Evolutionary conservation across 2,797 vertebrate species (phyloP), one percentile per base, ranked within the genome.

Genomic region (Scarus forsteni): DNA sequence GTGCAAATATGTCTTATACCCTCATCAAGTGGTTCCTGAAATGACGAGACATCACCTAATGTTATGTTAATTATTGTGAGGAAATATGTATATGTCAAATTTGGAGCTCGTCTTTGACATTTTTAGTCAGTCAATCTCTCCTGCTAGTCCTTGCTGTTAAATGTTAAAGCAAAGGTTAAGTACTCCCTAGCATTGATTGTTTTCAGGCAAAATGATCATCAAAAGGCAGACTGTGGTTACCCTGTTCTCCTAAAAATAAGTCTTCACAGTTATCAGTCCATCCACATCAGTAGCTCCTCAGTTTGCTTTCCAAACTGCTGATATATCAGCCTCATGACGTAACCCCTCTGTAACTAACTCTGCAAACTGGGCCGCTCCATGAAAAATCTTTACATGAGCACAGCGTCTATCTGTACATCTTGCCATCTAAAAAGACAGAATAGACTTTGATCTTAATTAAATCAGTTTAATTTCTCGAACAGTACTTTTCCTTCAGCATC

Each of bases 271-370:
- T 63, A 77, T 85, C 60, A 35, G 2, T 77, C 57, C 50, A 57
- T 80, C 65, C 35, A 42, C 45, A 69, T 77, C 67, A 48, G 68
- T 51, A 51, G 66, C 60, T 66, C 64, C 59, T 69, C 74, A 49
- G 36, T 50, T 74, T 62, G 60, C 69, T 64, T 53, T 61, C 35
- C 62, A 52, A 79, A 62, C 48, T 74, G 51, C 66, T 79, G 66
- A 75, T 60, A 19, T 42, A 66, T 77, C 51, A 57, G 77, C 12
- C 45, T 56, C 54, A 72, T 83, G 74, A 85, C 38, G 65, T 67
- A 83, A 83, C 56, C 38, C 35, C 19, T 45, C 54, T 73, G 77
- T 68, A 80, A 75, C 38, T 4, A 38, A 54, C 19, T 68, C 45
- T 61, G 49, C 43, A 68, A 76, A 71, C 57, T 60, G 45, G 57